These are phyloP conservation scores for Coelopa pilipes DNA, from an alignment of 2,888 invertebrate genomes.

Conservation along the genomic window DNA sequence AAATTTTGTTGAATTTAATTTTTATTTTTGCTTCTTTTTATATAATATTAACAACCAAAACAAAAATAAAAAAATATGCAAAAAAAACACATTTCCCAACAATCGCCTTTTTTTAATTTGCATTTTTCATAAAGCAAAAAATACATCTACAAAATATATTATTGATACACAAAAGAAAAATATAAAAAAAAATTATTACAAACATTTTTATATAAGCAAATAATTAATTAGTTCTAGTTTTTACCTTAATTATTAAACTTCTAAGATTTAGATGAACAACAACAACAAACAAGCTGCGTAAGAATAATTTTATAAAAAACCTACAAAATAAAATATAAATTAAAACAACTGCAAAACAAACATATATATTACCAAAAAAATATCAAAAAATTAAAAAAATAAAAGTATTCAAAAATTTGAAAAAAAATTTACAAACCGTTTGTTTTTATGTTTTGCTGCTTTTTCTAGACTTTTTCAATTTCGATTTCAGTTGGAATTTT, in stretches of 20 bases:
- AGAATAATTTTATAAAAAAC: constrained; percentile 25
- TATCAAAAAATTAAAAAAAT: constrained; percentile 27
- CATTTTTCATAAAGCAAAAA: constrained; percentile 19
- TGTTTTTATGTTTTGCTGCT: constrained; percentile 4
- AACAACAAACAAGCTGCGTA: constrained; percentile 47
- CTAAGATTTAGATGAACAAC: constrained; percentile 33
- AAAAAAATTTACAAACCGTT: constrained; percentile 12
- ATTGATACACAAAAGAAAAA: not conserved
- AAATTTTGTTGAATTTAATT: constrained; percentile 13
- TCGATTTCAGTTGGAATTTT: not conserved
- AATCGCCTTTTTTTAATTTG: constrained; percentile 24
- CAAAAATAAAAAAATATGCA: not conserved
- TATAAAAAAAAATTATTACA: not conserved
- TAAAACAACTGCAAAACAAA: constrained; percentile 18
- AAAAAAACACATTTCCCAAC: not conserved
- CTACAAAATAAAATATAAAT: constrained; percentile 25
- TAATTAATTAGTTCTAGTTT: constrained; percentile 42
- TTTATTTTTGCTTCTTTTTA: constrained; percentile 2
- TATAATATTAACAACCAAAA: not conserved
- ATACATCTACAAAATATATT: not conserved
- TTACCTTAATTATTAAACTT: constrained; percentile 39
- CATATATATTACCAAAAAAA: not conserved
- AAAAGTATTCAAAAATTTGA: constrained; percentile 30
- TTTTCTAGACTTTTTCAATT: constrained; percentile 15
- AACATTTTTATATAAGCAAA: constrained; percentile 11